These are phyloP conservation scores for Trichacis sp. DNA, from an alignment of 2,888 invertebrate species.

Conservation along the genomic window DNA sequence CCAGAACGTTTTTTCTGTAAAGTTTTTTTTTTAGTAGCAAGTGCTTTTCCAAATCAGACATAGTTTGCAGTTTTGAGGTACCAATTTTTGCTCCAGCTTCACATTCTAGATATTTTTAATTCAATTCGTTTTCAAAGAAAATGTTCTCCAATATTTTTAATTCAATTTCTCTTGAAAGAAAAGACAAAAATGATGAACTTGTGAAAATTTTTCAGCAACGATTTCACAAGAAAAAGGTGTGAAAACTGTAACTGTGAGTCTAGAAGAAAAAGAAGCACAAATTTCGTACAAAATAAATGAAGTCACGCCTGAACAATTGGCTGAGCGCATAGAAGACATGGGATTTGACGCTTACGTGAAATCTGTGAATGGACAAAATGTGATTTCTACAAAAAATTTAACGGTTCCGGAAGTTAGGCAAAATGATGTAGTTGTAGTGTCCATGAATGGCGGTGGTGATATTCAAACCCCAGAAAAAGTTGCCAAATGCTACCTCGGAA, in stretches of 20 bases:
- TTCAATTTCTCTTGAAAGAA: not conserved
- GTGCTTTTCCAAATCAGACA: no score
- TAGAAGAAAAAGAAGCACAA: conserved; percentile 76
- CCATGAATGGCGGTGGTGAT: conserved; percentile 53
- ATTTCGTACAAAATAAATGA: conserved; percentile 73
- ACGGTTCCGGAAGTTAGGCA: conserved; percentile 13
- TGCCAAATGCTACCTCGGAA: conserved; percentile 59
- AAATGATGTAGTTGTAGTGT: conserved; percentile 11
- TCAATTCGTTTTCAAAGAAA: no score
- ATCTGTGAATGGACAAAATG: conserved; percentile 63
- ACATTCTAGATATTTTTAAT: no score
- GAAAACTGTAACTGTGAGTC: conserved; percentile 73
- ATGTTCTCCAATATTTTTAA: no score
- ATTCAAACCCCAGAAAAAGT: conserved; percentile 34
- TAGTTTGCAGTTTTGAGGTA: no score
- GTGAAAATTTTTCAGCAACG: conserved; percentile 67
- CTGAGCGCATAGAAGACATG: conserved; percentile 80
- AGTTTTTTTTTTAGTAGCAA: no score
- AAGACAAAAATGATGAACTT: not conserved
- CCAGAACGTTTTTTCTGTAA: no score
- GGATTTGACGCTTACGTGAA: conserved; percentile 80
- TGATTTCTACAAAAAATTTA: conserved; percentile 27
- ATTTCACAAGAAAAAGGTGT: conserved; percentile 77
- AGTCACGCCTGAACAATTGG: conserved; percentile 73
- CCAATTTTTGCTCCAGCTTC: no score